phyloP scores from a whole-genome alignment of 2,888 invertebrate species.

The Camptogramma bilineatum region DNA sequence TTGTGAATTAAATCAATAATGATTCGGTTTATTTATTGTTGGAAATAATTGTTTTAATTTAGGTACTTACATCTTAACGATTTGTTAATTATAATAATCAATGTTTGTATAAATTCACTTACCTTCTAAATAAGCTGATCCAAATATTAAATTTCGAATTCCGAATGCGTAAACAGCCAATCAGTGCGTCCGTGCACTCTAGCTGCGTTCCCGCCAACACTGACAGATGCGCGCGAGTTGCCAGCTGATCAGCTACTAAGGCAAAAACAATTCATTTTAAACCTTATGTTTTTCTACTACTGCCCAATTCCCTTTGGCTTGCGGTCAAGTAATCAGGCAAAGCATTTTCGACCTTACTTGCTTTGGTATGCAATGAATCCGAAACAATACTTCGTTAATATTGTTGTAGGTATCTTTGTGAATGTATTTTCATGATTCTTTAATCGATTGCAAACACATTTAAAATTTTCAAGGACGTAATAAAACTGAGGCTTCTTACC shows the following conservation, averaged over 20 bases:
- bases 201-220: conserved; percentile 71
- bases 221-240: conserved; percentile 64
- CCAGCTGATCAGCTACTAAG: conserved; percentile 66
- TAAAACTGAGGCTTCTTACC: no score
- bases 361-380: background rate
- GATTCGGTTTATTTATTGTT: no score
- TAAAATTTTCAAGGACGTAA: background rate
- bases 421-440: background rate
- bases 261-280: conserved; percentile 45
- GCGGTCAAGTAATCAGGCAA: background rate
- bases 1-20: no score
- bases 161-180: conserved; percentile 48
- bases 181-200: conserved; percentile 45
- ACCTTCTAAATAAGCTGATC: background rate
- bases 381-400: background rate
- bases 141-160: conserved; percentile 35
- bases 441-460: background rate
- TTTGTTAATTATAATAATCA: no score
- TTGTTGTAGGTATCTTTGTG: background rate
- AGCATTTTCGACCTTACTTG: conserved; percentile 15
- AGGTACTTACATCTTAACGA: no score
- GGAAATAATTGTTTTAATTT: no score
- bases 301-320: conserved; percentile 23
- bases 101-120: background rate
- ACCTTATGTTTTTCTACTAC: conserved; percentile 32